Base-by-base conservation (phyloP, 2,888 invertebrate species). In the Leptinotarsa juncta region DNA sequence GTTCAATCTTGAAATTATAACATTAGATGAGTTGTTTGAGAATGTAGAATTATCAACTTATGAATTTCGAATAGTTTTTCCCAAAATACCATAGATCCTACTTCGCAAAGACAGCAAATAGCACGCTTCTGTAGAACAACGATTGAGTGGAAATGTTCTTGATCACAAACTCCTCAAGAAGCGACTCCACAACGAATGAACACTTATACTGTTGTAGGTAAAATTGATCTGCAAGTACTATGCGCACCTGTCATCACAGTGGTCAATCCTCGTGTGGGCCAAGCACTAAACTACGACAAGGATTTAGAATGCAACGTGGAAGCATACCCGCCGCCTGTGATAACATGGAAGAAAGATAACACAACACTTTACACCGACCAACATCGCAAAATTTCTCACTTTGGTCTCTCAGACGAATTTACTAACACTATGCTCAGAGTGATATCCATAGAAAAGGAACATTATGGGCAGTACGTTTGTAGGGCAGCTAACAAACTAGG, bases 271-370 rank as follows among this genome's bases (percentile, higher is more conserved):
- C 90, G 96, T 26, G 89, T 96, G 51, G 96, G 96, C 15, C 93
- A 96, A 90, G 97, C 97, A 0, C 88, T 97, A 14, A 97, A 97
- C 86, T 97, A 96, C 84, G 96, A 97, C 83, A 97, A 97, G 94
- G 96, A 97, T 84, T 87, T 98, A 78, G 97, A 97, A 84, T 98
- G 98, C 84, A 97, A 97, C 86, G 95, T 97, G 16, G 96, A 96
- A 86, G 97, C 97, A 0, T 97, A 97, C 88, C 98, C 98, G 0
- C 96, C 96, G 3, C 97, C 98, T 0, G 96, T 95, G 1, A 96
- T 98, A 78, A 91, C 93, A 0, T 98, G 98, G 98, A 89, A 95
- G 4, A 97, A 97, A 86, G 96, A 96, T 70, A 94, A 93, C 66
- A 90, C 93, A 0, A 93, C 93, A 76, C 87, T 97, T 4, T 93